These are phyloP conservation scores for Pecten maximus DNA, from an alignment of 2,888 invertebrate genomes.

Conservation along the genomic window DNA sequence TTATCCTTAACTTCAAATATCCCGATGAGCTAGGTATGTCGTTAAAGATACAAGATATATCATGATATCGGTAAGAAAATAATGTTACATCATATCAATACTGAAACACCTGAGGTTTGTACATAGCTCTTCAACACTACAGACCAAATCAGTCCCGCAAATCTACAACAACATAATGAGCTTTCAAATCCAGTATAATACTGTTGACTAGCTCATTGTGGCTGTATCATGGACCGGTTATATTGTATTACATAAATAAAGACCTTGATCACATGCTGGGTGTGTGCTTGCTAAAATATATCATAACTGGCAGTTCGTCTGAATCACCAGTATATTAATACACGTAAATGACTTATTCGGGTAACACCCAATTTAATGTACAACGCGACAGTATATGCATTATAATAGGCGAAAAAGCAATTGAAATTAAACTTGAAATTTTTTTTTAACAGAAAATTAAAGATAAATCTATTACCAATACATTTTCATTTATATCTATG, in stretches of 20 bases:
- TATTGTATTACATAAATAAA: not conserved
- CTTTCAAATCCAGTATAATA: constrained; percentile 1
- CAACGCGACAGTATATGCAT: not conserved
- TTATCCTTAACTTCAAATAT: not conserved
- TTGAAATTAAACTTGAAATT: not conserved
- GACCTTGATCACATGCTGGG: not conserved
- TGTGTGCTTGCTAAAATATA: not conserved
- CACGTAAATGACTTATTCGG: not conserved
- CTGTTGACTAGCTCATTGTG: not conserved
- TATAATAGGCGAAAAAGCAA: not conserved
- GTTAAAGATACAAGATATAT: not conserved
- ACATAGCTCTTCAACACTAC: not conserved
- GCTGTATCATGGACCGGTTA: not conserved
- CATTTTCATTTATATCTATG: not conserved
- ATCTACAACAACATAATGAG: not conserved
- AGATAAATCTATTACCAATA: not conserved
- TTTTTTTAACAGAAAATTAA: not conserved
- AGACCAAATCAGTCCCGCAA: not conserved
- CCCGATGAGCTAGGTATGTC: not conserved
- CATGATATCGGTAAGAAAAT: not conserved
- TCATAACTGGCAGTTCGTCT: not conserved
- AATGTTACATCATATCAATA: not conserved
- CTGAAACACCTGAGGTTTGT: not conserved
- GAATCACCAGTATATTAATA: not conserved
- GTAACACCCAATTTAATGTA: constrained; percentile 7